Evolutionary conservation across 2,113 vertebrate species (phyloP), one percentile per base, ranked within the genome.

Genomic region (Labeo rohita): DNA sequence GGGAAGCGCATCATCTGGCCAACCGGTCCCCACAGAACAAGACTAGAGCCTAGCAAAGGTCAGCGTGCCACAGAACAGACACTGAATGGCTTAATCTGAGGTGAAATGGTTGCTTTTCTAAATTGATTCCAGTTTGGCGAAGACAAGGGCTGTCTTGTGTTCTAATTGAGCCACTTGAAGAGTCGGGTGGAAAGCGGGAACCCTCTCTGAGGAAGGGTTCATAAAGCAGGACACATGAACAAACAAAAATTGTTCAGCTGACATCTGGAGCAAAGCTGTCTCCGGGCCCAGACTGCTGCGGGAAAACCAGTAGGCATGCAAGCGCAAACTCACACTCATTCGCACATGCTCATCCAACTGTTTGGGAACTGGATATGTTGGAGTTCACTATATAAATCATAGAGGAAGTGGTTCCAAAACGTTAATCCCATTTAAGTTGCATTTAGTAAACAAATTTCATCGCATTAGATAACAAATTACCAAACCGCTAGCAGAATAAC

Each of bases 81-180:
- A 92, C 92, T 91, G 89, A 81, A 90, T 89, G 84, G 87, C 92
- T 93, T 92, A 93, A 94, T 94, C 92, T 91, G 91, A 94, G 91
- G 91, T 94, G 91, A 94, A 95, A 95, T 92, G 92, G 91, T 94
- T 94, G 91, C 89, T 93, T 93, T 94, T 94, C 90, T 88, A 93
- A 94, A 94, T 91, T 92, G 93, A 94, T 94, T 94, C 91, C 91
- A 93, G 92, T 92, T 91, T 79, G 54, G 86, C 92, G 87, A 84
- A 90, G 92, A 94, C 93, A 95, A 95, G 91, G 92, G 89, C 63
- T 76, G 83, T 91, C 92, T 93, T 93, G 94, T 94, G 88, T 76
- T 90, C 52, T 90, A 90, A 92, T 93, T 92, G 87, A 90, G 90
- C 89, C 91, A 91, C 90, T 93, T 94, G 91, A 90, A 88, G 88